Evolutionary conservation across 2,797 vertebrate species (phyloP).

Genomic region (Merluccius polli): DNA sequence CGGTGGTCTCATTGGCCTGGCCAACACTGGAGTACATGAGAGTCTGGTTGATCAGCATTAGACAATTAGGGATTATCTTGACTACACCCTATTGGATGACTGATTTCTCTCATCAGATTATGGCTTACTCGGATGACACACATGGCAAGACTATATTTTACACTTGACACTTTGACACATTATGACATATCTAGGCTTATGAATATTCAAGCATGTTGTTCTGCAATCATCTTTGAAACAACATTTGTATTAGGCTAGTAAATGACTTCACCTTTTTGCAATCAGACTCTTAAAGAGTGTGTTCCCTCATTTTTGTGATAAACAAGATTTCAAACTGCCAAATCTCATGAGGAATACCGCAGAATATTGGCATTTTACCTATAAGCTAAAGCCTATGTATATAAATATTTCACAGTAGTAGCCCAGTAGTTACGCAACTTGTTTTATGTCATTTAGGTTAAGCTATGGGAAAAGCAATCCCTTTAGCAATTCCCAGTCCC

Average conservation of each 20-base stretch:
- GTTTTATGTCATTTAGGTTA: slow-evolving; percentile 16
- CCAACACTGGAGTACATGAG: too few relatives aligned
- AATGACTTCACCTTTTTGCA: not conserved
- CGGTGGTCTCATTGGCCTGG: too few relatives aligned
- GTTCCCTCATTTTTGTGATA: not conserved
- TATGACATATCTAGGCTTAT: not conserved
- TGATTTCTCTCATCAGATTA: slow-evolving; percentile 15
- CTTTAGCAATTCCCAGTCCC: slow-evolving; percentile 30
- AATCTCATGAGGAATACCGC: not conserved
- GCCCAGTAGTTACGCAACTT: not conserved
- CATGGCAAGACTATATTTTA: not conserved
- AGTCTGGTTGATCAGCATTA: slow-evolving; percentile 20
- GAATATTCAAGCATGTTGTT: slow-evolving; percentile 3
- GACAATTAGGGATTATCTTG: slow-evolving; percentile 16
- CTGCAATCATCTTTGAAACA: not conserved
- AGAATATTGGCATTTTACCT: not conserved
- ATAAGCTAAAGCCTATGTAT: not conserved
- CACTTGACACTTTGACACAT: not conserved
- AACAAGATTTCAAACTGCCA: not conserved
- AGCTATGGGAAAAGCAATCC: slow-evolving; percentile 31
- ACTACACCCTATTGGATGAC: not conserved
- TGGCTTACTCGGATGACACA: not conserved
- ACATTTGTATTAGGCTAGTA: not conserved
- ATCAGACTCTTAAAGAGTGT: not conserved
- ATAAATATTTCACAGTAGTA: not conserved